Evolutionary conservation across 1,140 invertebrate genomes (phyloP).

Genomic region (Panagrolaimus sp.): DNA sequence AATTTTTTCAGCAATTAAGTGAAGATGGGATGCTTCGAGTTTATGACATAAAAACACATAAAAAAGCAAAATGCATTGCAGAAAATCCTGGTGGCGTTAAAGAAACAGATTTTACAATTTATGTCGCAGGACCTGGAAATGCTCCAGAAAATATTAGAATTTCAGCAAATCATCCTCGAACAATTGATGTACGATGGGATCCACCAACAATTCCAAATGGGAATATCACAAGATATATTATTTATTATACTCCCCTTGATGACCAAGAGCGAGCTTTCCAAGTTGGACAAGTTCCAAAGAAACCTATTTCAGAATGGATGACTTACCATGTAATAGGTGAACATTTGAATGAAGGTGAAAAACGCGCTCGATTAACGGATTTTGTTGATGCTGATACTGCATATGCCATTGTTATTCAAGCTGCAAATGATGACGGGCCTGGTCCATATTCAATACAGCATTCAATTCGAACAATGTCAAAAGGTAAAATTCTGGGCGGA

Average conservation of each 20-base stretch:
- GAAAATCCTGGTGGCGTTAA: conserved; percentile 50
- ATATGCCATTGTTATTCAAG: conserved; percentile 55
- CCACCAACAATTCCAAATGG: conserved; percentile 54
- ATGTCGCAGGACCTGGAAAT: conserved; percentile 52
- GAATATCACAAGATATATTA: conserved; percentile 55
- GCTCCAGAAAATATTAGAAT: conserved; percentile 56
- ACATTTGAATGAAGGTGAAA: conserved; percentile 45
- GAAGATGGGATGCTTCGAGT: conserved; percentile 43
- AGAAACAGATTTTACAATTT: conserved; percentile 49
- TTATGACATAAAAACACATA: conserved; percentile 44
- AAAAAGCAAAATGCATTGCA: conserved; percentile 50
- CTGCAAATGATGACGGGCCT: conserved; percentile 55
- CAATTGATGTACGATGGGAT: conserved; percentile 51
- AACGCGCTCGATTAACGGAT: conserved; percentile 46
- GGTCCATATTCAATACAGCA: conserved; percentile 56
- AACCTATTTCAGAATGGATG: conserved; percentile 43
- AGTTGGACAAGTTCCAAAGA: conserved; percentile 54
- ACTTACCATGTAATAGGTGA: conserved; percentile 49
- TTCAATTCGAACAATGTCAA: conserved; percentile 52
- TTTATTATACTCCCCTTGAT: conserved; percentile 56
- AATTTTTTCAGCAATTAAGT: conserved; percentile 39
- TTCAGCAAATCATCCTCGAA: conserved; percentile 46
- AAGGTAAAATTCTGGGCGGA: conserved; percentile 37
- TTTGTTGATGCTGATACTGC: conserved; percentile 51
- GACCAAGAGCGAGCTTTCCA: conserved; percentile 48